A percentile compares a stretch with the other conserved stretches of the same genome.
phyloP scores from a whole-genome alignment of 2,888 invertebrate genomes.

The Drosophila anomalipes region DNA sequence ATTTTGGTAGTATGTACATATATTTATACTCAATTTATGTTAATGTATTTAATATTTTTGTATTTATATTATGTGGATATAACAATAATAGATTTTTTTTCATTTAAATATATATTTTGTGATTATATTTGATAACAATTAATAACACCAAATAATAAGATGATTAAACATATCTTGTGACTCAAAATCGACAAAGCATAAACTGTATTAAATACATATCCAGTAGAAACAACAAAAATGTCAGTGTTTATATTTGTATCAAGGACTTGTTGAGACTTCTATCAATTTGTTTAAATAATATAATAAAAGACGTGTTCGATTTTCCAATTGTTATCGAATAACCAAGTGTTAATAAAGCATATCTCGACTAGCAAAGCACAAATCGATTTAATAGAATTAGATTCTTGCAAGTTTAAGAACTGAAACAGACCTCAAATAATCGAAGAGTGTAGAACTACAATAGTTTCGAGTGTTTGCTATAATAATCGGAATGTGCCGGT shows the following conservation, averaged over 20 bases:
- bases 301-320: not conserved
- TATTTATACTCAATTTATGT: slow-evolving; percentile 4
- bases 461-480: not conserved
- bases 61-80: slow-evolving; percentile 11
- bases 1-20: not conserved
- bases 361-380: not conserved
- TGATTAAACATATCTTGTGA: slow-evolving; percentile 37
- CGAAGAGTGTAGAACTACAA: not conserved
- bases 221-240: slow-evolving; percentile 1
- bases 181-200: slow-evolving; percentile 13
- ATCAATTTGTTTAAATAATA: not conserved
- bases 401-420: not conserved
- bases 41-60: slow-evolving; percentile 7
- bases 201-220: slow-evolving; percentile 10
- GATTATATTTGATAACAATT: slow-evolving; percentile 31
- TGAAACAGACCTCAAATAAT: slow-evolving; percentile 3
- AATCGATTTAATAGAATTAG: not conserved
- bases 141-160: slow-evolving; percentile 12
- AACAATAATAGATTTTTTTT: slow-evolving; percentile 21
- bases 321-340: not conserved
- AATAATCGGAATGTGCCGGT: slow-evolving; percentile 42
- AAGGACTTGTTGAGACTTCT: not conserved
- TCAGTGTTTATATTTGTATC: not conserved
- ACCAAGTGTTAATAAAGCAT: not conserved
- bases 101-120: slow-evolving; percentile 6